Evolutionary conservation across 92 coral and sea anemone species (phyloP).

Genomic region (Diadumene lineata): DNA sequence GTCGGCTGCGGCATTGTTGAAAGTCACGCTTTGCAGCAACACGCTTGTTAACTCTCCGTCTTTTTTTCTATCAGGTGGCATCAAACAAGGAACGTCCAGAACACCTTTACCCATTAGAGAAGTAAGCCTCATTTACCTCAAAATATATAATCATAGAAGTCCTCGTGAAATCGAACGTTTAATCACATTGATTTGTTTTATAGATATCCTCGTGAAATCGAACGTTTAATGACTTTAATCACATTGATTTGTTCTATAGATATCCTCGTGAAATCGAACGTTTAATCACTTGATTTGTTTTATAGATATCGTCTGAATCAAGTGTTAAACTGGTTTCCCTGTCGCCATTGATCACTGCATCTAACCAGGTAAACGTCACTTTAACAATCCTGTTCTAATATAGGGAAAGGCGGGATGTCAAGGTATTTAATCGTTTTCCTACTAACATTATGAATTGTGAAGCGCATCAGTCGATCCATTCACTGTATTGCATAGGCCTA

Average conservation of each 20-base stretch:
- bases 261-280: slow-evolving; percentile 15
- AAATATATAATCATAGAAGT: too few relatives aligned
- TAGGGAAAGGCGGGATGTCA: too few relatives aligned
- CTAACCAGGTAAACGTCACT: slow-evolving; percentile 47
- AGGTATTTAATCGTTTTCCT: too few relatives aligned
- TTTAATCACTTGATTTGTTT: neutral
- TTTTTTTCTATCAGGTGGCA: neutral
- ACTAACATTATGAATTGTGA: too few relatives aligned
- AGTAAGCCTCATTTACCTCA: slow-evolving; percentile 2
- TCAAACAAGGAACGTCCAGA: neutral
- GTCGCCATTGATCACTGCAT: slow-evolving; percentile 65
- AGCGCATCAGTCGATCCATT: too few relatives aligned
- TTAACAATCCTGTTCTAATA: neutral
- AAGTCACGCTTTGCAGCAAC: too few relatives aligned
- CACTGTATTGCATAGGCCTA: too few relatives aligned
- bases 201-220: too few relatives aligned
- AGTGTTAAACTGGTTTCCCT: slow-evolving; percentile 52
- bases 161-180: too few relatives aligned
- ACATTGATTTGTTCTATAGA: slow-evolving; percentile 12
- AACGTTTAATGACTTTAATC: too few relatives aligned
- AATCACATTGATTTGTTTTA: neutral
- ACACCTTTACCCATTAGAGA: slow-evolving; percentile 2
- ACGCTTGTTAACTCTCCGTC: too few relatives aligned
- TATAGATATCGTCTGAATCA: slow-evolving; percentile 42
- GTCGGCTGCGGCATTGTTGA: too few relatives aligned